phyloP scores from a whole-genome alignment of 2,888 invertebrate species.

The Slavum lentiscoides region DNA sequence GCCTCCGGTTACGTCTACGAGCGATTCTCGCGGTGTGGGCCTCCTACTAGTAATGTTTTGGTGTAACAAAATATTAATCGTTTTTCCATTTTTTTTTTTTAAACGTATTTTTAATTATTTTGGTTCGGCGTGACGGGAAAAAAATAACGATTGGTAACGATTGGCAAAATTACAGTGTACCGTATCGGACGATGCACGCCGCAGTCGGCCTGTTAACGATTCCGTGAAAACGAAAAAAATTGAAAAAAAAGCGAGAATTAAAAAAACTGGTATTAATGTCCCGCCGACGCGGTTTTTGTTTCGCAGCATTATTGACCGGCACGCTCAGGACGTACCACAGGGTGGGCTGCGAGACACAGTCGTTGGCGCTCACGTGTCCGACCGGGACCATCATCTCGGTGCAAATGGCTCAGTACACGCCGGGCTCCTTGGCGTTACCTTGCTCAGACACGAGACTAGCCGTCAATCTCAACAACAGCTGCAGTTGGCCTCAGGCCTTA shows the following conservation, averaged over 20 bases:
- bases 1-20: no score
- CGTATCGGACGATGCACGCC: no score
- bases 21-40: no score
- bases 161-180: no score
- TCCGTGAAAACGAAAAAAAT: not conserved
- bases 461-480: conserved; percentile 30
- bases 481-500: conserved; percentile 51
- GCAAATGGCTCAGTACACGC: conserved; percentile 83
- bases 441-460: conserved; percentile 53
- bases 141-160: no score
- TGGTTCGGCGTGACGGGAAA: no score
- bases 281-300: not conserved
- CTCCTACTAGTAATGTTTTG: no score
- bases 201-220: no score
- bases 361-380: conserved; percentile 85
- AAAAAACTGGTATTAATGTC: not conserved
- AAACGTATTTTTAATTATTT: no score
- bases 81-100: no score
- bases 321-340: conserved; percentile 88
- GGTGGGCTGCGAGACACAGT: conserved; percentile 89
- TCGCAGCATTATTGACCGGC: conserved; percentile 82
- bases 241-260: not conserved
- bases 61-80: no score
- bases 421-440: conserved; percentile 18
- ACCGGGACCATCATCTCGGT: conserved; percentile 88